Base-by-base conservation (phyloP, 2,888 invertebrate genomes). In the Spicauda simplicius region DNA sequence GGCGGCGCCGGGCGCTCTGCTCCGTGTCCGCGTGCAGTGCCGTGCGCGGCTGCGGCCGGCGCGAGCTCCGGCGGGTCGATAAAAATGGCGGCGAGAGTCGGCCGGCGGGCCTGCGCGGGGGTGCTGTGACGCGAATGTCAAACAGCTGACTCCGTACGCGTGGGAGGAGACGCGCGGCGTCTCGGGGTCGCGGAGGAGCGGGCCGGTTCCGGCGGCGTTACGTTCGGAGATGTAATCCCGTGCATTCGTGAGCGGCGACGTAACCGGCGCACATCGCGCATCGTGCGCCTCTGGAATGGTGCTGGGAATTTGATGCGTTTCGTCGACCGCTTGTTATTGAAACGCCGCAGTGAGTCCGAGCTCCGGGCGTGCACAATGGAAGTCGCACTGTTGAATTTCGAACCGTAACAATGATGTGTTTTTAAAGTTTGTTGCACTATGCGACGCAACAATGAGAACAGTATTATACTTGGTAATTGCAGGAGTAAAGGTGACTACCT, bases 81-180 rank as follows among this genome's bases (percentile, higher is more conserved):
- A 83, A 81, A 81, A 81, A 79, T 82, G 84, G 84, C 85, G 75
- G 71, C 72, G 69, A 63, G 65, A 54, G 68, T 16, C 64, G 70
- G 70, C 72, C 71, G 61, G 72, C 71, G 71, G 61, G 62, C 64
- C 56, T 18, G 71, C 69, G 74, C 64, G 73, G 66, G 74, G 75
- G 73, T 72, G 71, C 73, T 61, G 77, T 73, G 76, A 71, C 73
- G 76, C 83, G 83, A 87, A 85, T 87, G 84, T 82, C 85, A 85
- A 90, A 89, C 90, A 90, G 90, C 90, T 90, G 90, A 90, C 86
- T 85, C 82, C 79, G 80, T 81, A 81, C 79, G 81, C 81, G 80
- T 79, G 79, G 77, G 79, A 80, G 82, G 80, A 68, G 71, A 71
- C 70, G 71, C 71, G 70, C 66, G 70, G 63, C 67, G 70, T 72